These are phyloP conservation scores for Anguilla rostrata DNA, from an alignment of 2,113 vertebrate genomes.

Conservation along the genomic window DNA sequence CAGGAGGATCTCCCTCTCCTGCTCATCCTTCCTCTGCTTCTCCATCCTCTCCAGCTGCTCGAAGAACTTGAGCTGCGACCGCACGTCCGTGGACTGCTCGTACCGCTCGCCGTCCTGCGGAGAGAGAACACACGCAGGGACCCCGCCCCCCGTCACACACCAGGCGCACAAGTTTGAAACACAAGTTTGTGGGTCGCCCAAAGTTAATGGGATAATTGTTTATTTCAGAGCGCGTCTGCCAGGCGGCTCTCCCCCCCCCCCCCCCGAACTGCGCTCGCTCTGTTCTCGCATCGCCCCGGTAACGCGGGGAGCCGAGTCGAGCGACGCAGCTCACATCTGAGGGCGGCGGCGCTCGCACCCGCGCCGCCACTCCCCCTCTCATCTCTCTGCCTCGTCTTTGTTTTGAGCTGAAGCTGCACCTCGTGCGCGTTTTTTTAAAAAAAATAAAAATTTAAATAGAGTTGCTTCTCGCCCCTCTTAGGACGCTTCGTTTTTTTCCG, in stretches of 20 bases:
- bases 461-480: slow-evolving; percentile 48
- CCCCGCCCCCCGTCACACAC: background rate
- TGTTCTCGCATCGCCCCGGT: slow-evolving; percentile 29
- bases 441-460: slow-evolving; percentile 20
- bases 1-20: slow-evolving; percentile 79
- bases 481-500: slow-evolving; percentile 58
- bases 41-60: slow-evolving; percentile 79
- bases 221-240: slow-evolving; percentile 26
- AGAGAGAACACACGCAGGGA: background rate
- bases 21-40: slow-evolving; percentile 82
- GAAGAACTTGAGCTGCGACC: slow-evolving; percentile 78
- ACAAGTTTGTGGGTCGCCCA: slow-evolving; percentile 49
- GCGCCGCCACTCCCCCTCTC: slow-evolving; percentile 32
- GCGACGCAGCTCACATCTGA: background rate
- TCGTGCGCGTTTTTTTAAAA: slow-evolving; percentile 9
- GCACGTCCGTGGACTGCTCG: slow-evolving; percentile 75
- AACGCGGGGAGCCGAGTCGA: slow-evolving; percentile 35
- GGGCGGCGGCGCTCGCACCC: slow-evolving; percentile 28
- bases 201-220: slow-evolving; percentile 49
- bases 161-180: background rate
- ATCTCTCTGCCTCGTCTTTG: slow-evolving; percentile 9
- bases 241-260: slow-evolving; percentile 32
- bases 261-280: background rate
- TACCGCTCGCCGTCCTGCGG: slow-evolving; percentile 75
- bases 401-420: slow-evolving; percentile 34